Evolutionary conservation across 53 echinoderm and acorn worm genomes (phyloP), one percentile per base, ranked within the genome.

Genomic region (Henricia sp.): DNA sequence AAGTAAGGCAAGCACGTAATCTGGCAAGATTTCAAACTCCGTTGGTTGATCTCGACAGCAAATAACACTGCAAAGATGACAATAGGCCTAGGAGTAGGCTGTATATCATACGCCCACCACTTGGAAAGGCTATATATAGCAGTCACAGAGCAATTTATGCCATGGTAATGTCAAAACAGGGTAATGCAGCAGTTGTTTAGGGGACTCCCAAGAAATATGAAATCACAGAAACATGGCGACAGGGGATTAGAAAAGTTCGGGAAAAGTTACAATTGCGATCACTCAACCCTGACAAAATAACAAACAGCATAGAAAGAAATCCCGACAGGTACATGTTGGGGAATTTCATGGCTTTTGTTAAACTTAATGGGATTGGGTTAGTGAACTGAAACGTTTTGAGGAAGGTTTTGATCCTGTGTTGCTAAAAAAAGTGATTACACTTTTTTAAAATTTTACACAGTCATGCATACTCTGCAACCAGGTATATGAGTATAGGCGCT

Each of bases 1-100:
- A 76, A 76, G 76, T 57, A 59, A 76, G 58, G 37, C 57, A 76
- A 42, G 76, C 76, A 76, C 76, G 76, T 76, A 76, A 32, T 67
- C 58, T 76, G 76, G 76, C 76, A 58, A 13, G n/a, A 59, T 58
- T 57, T 76, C 76, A 76, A 76, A 76, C 57, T 58, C 76, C 57
- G 59, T n/a, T 1, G 59, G 57, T 41, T 76, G 36, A 37, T 52
- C 54, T 19, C 62, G 14, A 60, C 33, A 0, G 73, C 54, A 73
- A 73, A 73, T 73, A 73, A 53, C 13, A 73, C 36, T 52, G 52
- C 73, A 34, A 14, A 53, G 34, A 73, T 73, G 53, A 73, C 23
- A 67, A 67, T 67, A 73, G 73, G 73, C 54, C 53, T 53, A 21
- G 20, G 37, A 29, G 23, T 73, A 29, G 34, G 36, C 54, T 73